A percentile compares a stretch with the other conserved stretches of the same genome.
These are phyloP conservation scores for Petromus typicus DNA, from an alignment of 2,113 vertebrate species.

Conservation along the genomic window DNA sequence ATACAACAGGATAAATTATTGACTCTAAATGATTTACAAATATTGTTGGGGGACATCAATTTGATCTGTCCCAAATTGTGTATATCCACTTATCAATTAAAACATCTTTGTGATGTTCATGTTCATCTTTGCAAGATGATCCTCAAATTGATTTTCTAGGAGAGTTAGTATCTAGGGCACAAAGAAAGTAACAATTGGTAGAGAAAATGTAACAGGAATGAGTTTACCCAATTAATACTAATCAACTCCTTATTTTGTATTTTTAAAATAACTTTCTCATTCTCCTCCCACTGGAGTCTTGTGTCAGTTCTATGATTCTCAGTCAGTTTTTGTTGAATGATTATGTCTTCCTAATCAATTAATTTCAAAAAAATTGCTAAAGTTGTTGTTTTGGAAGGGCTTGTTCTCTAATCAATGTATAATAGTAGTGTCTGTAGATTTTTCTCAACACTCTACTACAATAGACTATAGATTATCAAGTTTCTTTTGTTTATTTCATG, in stretches of 20 bases:
- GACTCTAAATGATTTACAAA: background rate
- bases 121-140: background rate
- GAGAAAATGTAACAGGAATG: background rate
- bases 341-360: background rate
- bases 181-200: background rate
- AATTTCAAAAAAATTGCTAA: background rate
- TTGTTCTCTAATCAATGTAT: background rate
- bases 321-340: background rate
- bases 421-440: background rate
- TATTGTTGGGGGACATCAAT: background rate
- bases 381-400: background rate
- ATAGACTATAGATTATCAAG: background rate
- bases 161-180: background rate
- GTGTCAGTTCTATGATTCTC: background rate
- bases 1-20: background rate
- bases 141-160: background rate
- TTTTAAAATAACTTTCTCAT: background rate
- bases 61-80: background rate
- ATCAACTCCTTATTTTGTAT: background rate
- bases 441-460: background rate
- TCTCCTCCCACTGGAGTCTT: background rate
- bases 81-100: background rate
- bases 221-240: background rate
- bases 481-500: background rate
- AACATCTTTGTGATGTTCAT: background rate